Percentiles rank a stretch among this genome's conserved stretches.
phyloP scores from a whole-genome alignment of 2,113 vertebrate species.

The Miniopterus natalensis region DNA sequence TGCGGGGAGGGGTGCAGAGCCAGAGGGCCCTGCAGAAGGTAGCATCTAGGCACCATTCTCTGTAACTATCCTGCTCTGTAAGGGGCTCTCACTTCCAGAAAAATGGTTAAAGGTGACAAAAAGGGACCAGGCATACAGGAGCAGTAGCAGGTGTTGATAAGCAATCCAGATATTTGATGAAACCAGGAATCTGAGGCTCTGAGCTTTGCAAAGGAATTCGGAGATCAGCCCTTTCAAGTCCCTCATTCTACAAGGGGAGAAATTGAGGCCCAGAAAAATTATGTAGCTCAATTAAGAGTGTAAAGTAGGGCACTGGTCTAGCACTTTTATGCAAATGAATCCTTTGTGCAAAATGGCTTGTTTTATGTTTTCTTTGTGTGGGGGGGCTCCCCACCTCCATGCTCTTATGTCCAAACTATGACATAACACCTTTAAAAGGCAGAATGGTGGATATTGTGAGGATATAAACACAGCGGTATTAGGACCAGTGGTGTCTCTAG shows the following conservation, averaged over 20 bases:
- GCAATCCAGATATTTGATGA: not conserved
- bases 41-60: not conserved
- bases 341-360: not conserved
- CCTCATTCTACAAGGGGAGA: not conserved
- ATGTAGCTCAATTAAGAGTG: not conserved
- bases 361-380: not conserved
- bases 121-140: not conserved
- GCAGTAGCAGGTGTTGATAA: not conserved
- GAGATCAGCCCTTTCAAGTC: not conserved
- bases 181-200: not conserved
- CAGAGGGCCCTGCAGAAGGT: not conserved
- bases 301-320: not conserved
- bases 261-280: not conserved
- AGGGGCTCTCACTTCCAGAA: not conserved
- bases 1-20: rapidly evolving
- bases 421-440: not conserved
- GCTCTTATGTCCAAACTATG: not conserved
- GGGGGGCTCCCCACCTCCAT: not conserved
- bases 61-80: not conserved
- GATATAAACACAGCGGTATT: not conserved
- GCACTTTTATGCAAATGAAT: not conserved
- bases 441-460: not conserved
- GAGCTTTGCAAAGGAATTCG: not conserved
- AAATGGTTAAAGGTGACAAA: not conserved
- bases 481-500: not conserved